Base-by-base conservation (phyloP, 2,888 invertebrate species). In the Aplocera efformata region DNA sequence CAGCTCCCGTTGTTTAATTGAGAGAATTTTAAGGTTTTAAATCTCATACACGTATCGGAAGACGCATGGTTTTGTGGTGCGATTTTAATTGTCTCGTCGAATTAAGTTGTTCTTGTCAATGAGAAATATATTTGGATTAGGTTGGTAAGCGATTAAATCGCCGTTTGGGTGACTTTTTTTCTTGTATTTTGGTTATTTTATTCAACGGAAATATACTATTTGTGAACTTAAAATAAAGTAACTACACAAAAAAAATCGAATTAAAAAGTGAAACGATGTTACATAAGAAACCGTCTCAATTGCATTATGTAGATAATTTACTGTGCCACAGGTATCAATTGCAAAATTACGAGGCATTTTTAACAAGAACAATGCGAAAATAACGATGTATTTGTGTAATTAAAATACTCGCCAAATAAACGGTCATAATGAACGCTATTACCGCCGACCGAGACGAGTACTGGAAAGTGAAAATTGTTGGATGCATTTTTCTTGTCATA, bases 1-100 rank as follows among this genome's bases (percentile, higher is more conserved):
- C 62, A 64, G 76, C 79, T 78, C 69, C 82, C 54, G 79, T 77
- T 75, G 69, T 71, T 71, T 70, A 74, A 73, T 75, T 76, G 68
- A 68, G 65, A 58, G 66, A 54, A 60, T 69, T 64, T 70, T 71
- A 64, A 57, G 63, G 57, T 58, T 56, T 56, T 64, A 58, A 72
- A 72, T 70, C 68, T 63, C 56, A 60, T 52, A 59, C 21, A 30
- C 30, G 50, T 32, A 44, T 42, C 38, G 32, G 27, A 56, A 63
- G 70, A 77, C 62, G 66, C 66, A 76, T 72, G 53, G 72, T 51
- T 51, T 47, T 42, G 55, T 54, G 55, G 58, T 59, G 62, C 51
- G 36, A 53, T 63, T 67, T 66, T 69, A 66, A 69, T 70, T 64
- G 58, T 49, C 36, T 21, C 31, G 20, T 27, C 17, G 10, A 25